These are phyloP conservation scores for Paguma larvata DNA, from an alignment of 2,797 vertebrate genomes.

Conservation along the genomic window DNA sequence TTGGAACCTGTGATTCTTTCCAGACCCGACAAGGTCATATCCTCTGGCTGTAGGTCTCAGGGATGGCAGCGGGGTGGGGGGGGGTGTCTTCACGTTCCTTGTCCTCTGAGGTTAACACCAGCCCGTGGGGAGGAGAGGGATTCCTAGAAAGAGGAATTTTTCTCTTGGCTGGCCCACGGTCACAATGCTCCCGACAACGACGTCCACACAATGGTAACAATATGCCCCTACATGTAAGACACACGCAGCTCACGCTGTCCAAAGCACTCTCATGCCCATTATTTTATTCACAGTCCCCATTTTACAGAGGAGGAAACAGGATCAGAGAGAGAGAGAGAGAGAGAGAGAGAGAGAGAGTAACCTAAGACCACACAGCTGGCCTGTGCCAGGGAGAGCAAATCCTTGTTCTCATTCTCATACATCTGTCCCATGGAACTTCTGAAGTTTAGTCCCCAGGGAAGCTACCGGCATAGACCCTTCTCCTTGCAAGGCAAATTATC, in stretches of 20 bases:
- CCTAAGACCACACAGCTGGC: background rate
- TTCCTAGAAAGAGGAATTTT: background rate
- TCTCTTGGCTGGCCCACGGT: too few species aligned
- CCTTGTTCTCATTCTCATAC: background rate
- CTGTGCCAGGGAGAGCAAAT: background rate
- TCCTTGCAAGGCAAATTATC: background rate
- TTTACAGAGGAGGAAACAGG: background rate
- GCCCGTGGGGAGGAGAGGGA: background rate
- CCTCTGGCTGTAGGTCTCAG: background rate
- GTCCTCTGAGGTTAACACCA: background rate
- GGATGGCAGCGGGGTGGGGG: background rate
- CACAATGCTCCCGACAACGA: background rate
- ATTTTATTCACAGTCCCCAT: background rate
- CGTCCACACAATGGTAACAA: background rate
- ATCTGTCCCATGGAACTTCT: background rate
- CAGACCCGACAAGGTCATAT: background rate
- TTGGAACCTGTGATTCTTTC: background rate
- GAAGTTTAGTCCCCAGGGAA: background rate
- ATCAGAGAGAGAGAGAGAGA: background rate
- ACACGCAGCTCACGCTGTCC: background rate
- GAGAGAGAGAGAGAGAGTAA: background rate
- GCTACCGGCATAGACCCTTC: background rate
- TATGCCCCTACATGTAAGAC: background rate
- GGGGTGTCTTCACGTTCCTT: background rate
- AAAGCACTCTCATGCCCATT: background rate